Base-by-base conservation (phyloP, 2,888 invertebrate species). In the Harpalus rubripes region DNA sequence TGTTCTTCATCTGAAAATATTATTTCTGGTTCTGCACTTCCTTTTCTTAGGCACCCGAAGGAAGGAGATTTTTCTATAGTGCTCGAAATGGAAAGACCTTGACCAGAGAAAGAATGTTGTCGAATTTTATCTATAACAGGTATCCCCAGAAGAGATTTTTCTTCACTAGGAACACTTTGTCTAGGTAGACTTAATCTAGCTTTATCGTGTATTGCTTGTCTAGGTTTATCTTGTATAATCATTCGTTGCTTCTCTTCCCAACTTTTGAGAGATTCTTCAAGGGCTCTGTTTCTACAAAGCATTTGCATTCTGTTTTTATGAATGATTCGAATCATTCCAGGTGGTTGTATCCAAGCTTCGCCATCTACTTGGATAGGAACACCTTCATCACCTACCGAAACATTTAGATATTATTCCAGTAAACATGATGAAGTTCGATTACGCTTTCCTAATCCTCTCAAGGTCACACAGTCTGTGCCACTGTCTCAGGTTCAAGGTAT, bases 281-380 rank as follows among this genome's bases (percentile, higher is more conserved):
- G 93, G 6, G 96, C 95, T 88, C 98, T 94, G 90, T 98, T 98
- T 85, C 98, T 93, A 89, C 97, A 97, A 26, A 99, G 92, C 97
- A 99, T 98, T 92, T 98, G 98, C 90, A 98, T 98, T 81, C 98
- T 93, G 92, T 99, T 99, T 92, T 99, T 99, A 91, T 99, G 99
- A 87, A 98, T 95, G 87, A 99, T 98, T 84, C 98, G 93, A 87
- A 99, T 98, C 90, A 98, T 97, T 56, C 99, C 99, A 0, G 99
- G 98, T 0, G 98, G 98, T 91, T 99, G 99, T 59, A 98, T 93
- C 99, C 99, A 99, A 0, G 99, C 98, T 91, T 99, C 99, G 0
- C 99, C 99, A 90, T 99, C 99, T 59, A 98, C 98, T 92, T 97
- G 97, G 81, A 98, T 97, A 0, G 98, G 98, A 16, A 98, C 97